Evolutionary conservation across 2,888 invertebrate genomes (phyloP).

Genomic region (Euplagia quadripunctaria): DNA sequence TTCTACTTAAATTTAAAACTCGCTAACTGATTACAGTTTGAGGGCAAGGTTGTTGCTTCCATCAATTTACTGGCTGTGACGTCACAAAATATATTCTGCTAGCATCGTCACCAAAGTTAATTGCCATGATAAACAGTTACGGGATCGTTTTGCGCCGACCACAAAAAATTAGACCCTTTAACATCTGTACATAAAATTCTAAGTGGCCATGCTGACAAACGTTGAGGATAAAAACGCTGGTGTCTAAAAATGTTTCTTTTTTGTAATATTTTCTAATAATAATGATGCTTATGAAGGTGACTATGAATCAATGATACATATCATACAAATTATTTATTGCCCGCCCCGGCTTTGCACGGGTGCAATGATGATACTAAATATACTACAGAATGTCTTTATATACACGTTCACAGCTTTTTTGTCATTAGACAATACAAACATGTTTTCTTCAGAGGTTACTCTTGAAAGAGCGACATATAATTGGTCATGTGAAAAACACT

Average conservation of each 20-base stretch:
- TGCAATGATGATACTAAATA: no score
- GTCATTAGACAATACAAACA: no score
- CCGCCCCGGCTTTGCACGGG: no score
- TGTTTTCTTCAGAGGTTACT: no score
- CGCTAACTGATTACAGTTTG: constrained; percentile 25
- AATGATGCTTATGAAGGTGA: neutral
- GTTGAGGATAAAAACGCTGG: constrained; percentile 19
- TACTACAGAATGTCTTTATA: no score
- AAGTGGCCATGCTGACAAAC: constrained; percentile 22
- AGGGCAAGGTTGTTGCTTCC: constrained; percentile 29
- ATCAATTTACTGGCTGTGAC: constrained; percentile 46
- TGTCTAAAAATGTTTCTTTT: neutral
- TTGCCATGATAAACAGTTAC: constrained; percentile 70
- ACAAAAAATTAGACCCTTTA: constrained; percentile 38
- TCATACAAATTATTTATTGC: no score
- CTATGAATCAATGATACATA: no score
- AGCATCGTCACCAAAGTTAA: constrained; percentile 63
- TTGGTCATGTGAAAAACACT: no score
- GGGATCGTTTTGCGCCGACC: constrained; percentile 58
- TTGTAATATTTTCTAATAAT: neutral
- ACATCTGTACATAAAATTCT: constrained; percentile 40
- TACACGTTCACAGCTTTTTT: no score
- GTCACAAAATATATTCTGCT: constrained; percentile 57
- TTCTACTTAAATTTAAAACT: constrained; percentile 35
- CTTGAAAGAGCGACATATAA: no score